Conservation (phyloP, 2,888 invertebrate species). For the Drosophila fulvimacula region DNA sequence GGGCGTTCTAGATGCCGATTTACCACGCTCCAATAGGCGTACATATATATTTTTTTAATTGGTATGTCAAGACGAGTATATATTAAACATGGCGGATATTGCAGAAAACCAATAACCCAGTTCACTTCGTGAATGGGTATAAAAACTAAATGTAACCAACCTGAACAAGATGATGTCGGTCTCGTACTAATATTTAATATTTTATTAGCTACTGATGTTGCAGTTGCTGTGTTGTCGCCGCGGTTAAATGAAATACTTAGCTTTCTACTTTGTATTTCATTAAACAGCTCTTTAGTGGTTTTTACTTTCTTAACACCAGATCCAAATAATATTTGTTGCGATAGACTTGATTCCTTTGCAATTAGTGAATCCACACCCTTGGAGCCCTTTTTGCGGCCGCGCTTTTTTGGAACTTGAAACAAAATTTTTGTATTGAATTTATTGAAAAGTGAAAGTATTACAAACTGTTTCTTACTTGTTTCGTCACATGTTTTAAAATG, state of each 20-base stretch:
- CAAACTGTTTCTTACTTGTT: constrained; percentile 19
- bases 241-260: constrained; percentile 51
- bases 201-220: constrained; percentile 45
- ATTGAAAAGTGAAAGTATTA: background rate
- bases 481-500: constrained; percentile 52
- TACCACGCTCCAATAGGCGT: no score
- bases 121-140: no score
- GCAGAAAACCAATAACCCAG: no score
- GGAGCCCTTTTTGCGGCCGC: constrained; percentile 84
- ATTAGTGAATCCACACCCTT: constrained; percentile 83
- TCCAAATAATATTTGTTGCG: constrained; percentile 80
- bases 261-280: constrained; percentile 84
- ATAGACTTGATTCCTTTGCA: constrained; percentile 79
- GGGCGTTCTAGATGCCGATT: no score
- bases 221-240: constrained; percentile 55
- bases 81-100: no score
- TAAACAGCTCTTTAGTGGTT: constrained; percentile 84
- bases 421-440: constrained; percentile 11
- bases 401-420: constrained; percentile 76
- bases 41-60: no score
- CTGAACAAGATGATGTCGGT: constrained; percentile 82
- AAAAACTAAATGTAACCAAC: constrained; percentile 48
- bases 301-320: constrained; percentile 83
- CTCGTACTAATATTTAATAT: constrained; percentile 53
- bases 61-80: no score